phyloP scores from a whole-genome alignment of 2,888 invertebrate genomes.

The Lepas anatifera region DNA sequence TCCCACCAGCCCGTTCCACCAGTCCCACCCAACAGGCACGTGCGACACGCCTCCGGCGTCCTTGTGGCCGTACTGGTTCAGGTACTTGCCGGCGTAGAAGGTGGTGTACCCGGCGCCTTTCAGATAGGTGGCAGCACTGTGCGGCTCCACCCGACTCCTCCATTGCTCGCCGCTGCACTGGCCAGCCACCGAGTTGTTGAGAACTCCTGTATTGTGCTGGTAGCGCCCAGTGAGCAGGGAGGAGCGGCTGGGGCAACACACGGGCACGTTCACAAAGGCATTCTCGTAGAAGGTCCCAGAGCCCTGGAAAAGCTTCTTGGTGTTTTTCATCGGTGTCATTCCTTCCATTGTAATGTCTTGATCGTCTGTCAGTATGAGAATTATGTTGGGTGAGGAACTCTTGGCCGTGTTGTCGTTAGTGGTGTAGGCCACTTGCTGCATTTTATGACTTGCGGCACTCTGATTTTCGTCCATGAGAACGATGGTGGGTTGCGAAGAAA shows the following conservation, averaged over 20 bases:
- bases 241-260: constrained; percentile 84
- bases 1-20: constrained; percentile 77
- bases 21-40: constrained; percentile 72
- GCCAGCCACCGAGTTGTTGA: constrained; percentile 64
- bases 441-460: too few species aligned
- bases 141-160: constrained; percentile 49
- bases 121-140: constrained; percentile 55
- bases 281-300: too few species aligned
- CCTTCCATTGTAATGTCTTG: too few species aligned
- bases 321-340: too few species aligned
- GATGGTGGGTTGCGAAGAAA: too few species aligned
- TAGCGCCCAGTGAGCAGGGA: constrained; percentile 72
- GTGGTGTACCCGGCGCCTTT: constrained; percentile 57
- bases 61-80: constrained; percentile 60
- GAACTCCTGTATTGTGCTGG: constrained; percentile 64
- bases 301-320: too few species aligned
- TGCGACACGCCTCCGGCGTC: constrained; percentile 48
- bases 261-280: too few species aligned
- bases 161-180: constrained; percentile 60
- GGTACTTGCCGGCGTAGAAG: constrained; percentile 87
- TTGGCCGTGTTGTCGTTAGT: too few species aligned
- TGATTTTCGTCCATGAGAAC: too few species aligned
- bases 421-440: too few species aligned
- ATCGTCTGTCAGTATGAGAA: too few species aligned
- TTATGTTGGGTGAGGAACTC: too few species aligned